These are phyloP conservation scores for Dendrocincla fuliginosa DNA, from an alignment of 2,797 vertebrate species.

Conservation along the genomic window DNA sequence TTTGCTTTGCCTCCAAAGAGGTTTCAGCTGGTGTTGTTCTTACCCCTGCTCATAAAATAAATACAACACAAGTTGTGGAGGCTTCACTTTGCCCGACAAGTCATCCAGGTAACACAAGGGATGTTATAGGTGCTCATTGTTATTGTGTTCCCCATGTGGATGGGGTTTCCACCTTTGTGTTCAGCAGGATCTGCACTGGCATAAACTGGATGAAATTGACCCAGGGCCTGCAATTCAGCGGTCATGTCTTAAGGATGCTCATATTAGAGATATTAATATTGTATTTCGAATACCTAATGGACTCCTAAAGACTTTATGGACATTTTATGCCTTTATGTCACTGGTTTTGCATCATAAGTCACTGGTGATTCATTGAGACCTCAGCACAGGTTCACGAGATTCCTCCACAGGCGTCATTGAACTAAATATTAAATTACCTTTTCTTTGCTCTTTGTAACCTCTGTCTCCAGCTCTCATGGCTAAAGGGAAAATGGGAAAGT, in stretches of 20 bases:
- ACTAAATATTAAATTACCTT: conserved; percentile 39
- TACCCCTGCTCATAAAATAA: neutral
- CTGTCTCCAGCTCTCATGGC: neutral
- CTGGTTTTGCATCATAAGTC: neutral
- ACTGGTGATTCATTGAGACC: conserved; percentile 5
- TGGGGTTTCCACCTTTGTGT: neutral
- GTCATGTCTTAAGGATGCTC: neutral
- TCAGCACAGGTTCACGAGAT: neutral
- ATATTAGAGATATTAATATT: neutral
- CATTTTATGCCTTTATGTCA: neutral
- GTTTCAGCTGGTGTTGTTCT: neutral
- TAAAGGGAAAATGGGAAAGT: neutral
- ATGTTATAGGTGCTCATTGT: neutral
- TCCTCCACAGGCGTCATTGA: neutral
- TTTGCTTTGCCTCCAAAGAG: neutral
- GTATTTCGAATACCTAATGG: conserved; percentile 8
- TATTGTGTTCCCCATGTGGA: neutral
- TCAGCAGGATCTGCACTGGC: neutral
- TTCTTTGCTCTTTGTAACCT: conserved; percentile 21
- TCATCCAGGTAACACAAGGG: neutral
- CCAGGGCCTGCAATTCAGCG: neutral
- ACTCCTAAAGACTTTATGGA: conserved; percentile 1
- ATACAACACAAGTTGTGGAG: neutral
- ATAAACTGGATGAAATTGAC: neutral
- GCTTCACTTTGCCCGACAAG: neutral